Evolutionary conservation across 2,113 vertebrate genomes (phyloP), one percentile per base, ranked within the genome.

Genomic region (Callipepla squamata): DNA sequence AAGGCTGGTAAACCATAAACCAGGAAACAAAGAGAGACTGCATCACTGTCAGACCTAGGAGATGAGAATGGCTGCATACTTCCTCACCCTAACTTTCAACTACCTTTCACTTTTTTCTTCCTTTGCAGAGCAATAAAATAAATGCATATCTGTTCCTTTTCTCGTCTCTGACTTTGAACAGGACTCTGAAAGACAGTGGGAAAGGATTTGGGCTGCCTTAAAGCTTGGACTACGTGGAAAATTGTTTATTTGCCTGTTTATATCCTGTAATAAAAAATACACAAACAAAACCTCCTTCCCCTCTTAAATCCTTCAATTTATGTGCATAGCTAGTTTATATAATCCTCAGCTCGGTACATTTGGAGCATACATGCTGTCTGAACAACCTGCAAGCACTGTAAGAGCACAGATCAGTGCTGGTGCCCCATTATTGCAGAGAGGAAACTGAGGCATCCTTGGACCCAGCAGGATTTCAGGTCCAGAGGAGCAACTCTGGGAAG

Each of bases 161-260:
- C 48, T 57, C 78, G 55, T 23, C 47, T 83, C 85, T 92, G 85
- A 36, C 55, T 85, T 67, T 83, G 72, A 89, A 74, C 6, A 78
- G 40, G 13, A 40, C 57, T 80, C 72, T 85, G 73, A 94, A 92
- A 93, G 68, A 53, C 82, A 88, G 73, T 20, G 53, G 90, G 87
- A 65, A 75, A 84, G 61, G 44, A 86, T 70, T 50, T 61, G 62
- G 36, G 45, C 87, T 91, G 81, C 63, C 72, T 93, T 88, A 63
- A 92, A 93, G 26, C 87, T 42, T 0, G 4, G 83, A 36, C 62
- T 87, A 84, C 90, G 68, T 86, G 87, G 53, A 32, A 81, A 88
- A 84, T 88, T 86, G 90, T 94, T 94, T 92, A 94, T 95, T 92
- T 94, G 68, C 69, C 80, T 92, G 69, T 88, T 95, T 96, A 81